Conservation (phyloP, 2,888 invertebrate genomes). For the Elysia crispata region DNA sequence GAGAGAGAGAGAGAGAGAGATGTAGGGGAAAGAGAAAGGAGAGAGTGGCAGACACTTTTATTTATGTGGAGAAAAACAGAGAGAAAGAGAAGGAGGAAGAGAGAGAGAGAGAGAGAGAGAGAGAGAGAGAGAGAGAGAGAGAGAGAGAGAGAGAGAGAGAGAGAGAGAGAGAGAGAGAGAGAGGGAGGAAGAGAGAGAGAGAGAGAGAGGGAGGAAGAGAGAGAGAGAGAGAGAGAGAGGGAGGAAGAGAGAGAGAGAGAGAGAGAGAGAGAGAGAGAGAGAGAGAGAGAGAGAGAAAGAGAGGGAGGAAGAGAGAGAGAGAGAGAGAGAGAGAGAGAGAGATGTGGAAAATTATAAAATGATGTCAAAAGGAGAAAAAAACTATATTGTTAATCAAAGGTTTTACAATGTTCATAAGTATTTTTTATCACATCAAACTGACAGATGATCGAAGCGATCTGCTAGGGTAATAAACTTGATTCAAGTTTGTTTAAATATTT, state of each 20-base stretch:
- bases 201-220: neutral
- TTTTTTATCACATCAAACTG: no score
- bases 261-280: slow-evolving; percentile 22
- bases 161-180: neutral
- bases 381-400: no score
- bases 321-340: slow-evolving; percentile 21
- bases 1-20: no score
- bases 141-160: neutral
- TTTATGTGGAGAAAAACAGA: neutral
- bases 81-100: neutral
- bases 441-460: no score
- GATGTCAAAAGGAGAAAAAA: no score
- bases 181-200: neutral
- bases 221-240: neutral
- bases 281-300: slow-evolving; percentile 23
- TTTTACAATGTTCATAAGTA: no score
- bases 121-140: slow-evolving; percentile 40
- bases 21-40: no score
- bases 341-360: no score
- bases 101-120: neutral
- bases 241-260: slow-evolving; percentile 23
- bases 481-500: no score
- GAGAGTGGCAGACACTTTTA: neutral
- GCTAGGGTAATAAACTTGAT: no score
- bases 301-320: slow-evolving; percentile 3